Evolutionary conservation across 2,797 vertebrate genomes (phyloP).

Genomic region (Neosalanx taihuensis): DNA sequence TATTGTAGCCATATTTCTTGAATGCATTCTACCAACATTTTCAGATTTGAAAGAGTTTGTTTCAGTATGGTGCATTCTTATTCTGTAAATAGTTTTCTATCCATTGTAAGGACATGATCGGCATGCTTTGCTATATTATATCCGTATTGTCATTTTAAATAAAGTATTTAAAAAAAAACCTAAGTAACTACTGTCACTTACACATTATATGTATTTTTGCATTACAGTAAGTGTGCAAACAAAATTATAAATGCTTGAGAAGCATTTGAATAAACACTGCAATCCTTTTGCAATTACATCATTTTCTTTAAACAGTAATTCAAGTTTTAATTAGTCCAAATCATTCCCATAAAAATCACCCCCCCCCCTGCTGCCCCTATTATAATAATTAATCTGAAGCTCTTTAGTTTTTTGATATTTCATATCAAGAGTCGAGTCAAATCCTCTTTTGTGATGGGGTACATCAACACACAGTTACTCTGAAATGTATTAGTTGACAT

Average conservation of each 20-base stretch:
- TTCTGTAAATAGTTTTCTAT: neutral
- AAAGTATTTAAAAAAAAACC: neutral
- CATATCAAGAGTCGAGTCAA: slow-evolving; percentile 52
- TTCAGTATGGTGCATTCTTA: neutral
- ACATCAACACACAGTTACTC: slow-evolving; percentile 74
- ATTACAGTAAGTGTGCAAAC: neutral
- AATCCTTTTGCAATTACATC: neutral
- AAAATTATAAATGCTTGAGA: too few relatives aligned
- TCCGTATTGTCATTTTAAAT: slow-evolving; percentile 13
- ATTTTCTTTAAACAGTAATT: neutral
- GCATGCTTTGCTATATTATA: neutral
- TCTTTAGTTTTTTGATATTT: neutral
- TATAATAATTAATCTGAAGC: neutral
- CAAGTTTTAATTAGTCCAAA: neutral
- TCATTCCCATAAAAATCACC: neutral
- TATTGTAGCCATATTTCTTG: neutral
- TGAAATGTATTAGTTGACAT: slow-evolving; percentile 44
- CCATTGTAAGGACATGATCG: too few relatives aligned
- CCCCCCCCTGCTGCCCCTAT: neutral
- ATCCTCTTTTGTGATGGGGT: slow-evolving; percentile 64
- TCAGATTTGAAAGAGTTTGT: neutral
- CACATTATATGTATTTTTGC: neutral
- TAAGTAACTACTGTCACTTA: neutral
- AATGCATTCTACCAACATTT: neutral
- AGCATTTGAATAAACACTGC: neutral